These are phyloP conservation scores for Pseudolycoriella hygida DNA, from an alignment of 2,888 invertebrate genomes.

Conservation along the genomic window DNA sequence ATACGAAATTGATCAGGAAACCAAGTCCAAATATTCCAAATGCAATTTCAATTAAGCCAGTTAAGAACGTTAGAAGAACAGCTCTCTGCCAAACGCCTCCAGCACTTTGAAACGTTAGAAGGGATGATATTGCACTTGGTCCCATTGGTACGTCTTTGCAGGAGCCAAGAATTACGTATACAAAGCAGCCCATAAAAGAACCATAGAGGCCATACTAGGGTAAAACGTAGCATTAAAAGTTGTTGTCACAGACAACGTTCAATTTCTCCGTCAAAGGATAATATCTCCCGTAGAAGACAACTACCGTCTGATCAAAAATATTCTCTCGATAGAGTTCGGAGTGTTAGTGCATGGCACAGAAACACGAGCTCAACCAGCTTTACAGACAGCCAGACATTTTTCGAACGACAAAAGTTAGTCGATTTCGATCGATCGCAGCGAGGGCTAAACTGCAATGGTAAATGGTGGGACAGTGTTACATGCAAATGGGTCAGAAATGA, in stretches of 20 bases:
- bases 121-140: constrained; percentile 80
- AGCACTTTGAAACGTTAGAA: constrained; percentile 67
- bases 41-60: constrained; percentile 55
- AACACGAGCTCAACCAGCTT: too few relatives aligned
- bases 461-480: too few relatives aligned
- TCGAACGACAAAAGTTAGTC: too few relatives aligned
- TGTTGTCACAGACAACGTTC: not conserved
- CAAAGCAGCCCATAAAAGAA: constrained; percentile 77
- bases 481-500: too few relatives aligned
- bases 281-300: too few relatives aligned
- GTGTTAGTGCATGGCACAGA: too few relatives aligned
- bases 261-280: too few relatives aligned
- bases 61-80: constrained; percentile 54
- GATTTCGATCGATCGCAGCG: too few relatives aligned
- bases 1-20: constrained; percentile 78
- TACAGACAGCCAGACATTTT: too few relatives aligned
- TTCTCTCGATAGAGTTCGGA: too few relatives aligned
- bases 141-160: constrained; percentile 88
- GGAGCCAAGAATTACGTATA: constrained; percentile 77
- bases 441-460: too few relatives aligned
- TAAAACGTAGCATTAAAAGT: constrained; percentile 10
- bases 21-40: constrained; percentile 75
- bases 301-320: too few relatives aligned
- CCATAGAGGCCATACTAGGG: constrained; percentile 78
- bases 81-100: constrained; percentile 45